Evolutionary conservation across 2,888 invertebrate genomes (phyloP), one percentile per base, ranked within the genome.

Genomic region (Fragum fragum): DNA sequence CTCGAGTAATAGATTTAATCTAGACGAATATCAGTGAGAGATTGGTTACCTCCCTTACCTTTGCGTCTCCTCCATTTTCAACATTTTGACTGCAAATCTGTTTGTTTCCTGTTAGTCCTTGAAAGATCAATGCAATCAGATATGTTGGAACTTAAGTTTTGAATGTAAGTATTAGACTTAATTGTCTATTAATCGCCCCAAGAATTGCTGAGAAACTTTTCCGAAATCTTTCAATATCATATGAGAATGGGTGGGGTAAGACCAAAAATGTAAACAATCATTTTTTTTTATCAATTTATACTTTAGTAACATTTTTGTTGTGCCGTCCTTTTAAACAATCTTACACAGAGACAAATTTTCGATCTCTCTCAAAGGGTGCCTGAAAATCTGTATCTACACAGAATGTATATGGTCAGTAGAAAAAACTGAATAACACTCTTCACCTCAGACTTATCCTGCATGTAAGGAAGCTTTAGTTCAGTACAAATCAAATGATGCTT

Each of bases 61-160:
- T 23, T 52, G 39, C 66, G 73, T 66, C 63, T 36, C 57, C 71
- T 36, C 70, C 81, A 81, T 81, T 81, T 81, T 75, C 28, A 52
- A 21, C 28, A 14, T 29, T 61, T 77, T 77, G 66, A 73, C 68
- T 36, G 68, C 26, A 72, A 14, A 42, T 47, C 57, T 57, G 9
- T 57, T 72, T 57, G 9, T 57, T 57, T 26, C 28, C 26, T 1
- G 26, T 23, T 7, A 57, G 57, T 2, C 47, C 2, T 1, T 47
- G 16, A 47, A 26, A 57, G 7, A 23, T 26, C 57, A 57, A 28
- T 26, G 23, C 7, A 18, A 26, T 26, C 0, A 57, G 1, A 57
- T 7, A 26, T 26, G 14, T 11, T 18, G n/a, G 18, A 63, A 9
- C 14, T 63, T 6, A 16, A 36, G 21, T 16, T 36, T 18, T 36